These are phyloP conservation scores for Drosophila ezoana DNA, from an alignment of 2,888 invertebrate genomes.

Conservation along the genomic window DNA sequence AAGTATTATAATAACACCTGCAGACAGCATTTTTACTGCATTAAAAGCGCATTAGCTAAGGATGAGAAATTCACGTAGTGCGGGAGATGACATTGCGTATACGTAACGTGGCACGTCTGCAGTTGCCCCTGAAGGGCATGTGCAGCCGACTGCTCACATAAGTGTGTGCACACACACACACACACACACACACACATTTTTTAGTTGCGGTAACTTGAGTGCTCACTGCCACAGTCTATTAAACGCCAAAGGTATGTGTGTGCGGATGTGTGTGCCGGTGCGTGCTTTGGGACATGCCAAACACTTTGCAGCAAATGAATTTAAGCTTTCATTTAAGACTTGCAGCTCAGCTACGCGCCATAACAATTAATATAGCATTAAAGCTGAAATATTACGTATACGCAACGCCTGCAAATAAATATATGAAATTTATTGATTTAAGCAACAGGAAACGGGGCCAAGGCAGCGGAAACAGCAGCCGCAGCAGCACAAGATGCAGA, in stretches of 20 bases:
- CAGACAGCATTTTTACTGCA: slow-evolving; percentile 52
- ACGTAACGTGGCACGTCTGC: slow-evolving; percentile 31
- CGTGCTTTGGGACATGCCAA: slow-evolving; percentile 23
- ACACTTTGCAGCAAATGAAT: slow-evolving; percentile 39
- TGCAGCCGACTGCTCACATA: slow-evolving; percentile 18
- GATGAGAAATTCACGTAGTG: background rate
- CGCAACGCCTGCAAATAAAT: slow-evolving; percentile 29
- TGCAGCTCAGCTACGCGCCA: slow-evolving; percentile 5
- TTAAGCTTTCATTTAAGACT: slow-evolving; percentile 11
- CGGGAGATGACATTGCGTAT: slow-evolving; percentile 33
- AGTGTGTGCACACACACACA: slow-evolving; percentile 4
- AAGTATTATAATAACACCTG: slow-evolving; percentile 44
- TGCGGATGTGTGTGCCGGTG: slow-evolving; percentile 17
- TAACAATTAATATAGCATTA: slow-evolving; percentile 44
- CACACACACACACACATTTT: slow-evolving; percentile 17
- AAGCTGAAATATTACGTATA: slow-evolving; percentile 46
- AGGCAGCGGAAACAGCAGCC: slow-evolving; percentile 33
- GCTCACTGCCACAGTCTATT: slow-evolving; percentile 42
- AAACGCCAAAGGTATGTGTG: slow-evolving; percentile 26
- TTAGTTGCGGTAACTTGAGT: slow-evolving; percentile 41
- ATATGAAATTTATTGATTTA: slow-evolving; percentile 41
- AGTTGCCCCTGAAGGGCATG: slow-evolving; percentile 22
- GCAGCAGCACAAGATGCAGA: slow-evolving; percentile 29
- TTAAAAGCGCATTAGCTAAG: slow-evolving; percentile 49
- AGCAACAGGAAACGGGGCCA: slow-evolving; percentile 40